A percentile compares a stretch with the other conserved stretches of the same genome.
phyloP scores from a whole-genome alignment of 1,140 invertebrate species.

The Caenorhabditis briggsae region DNA sequence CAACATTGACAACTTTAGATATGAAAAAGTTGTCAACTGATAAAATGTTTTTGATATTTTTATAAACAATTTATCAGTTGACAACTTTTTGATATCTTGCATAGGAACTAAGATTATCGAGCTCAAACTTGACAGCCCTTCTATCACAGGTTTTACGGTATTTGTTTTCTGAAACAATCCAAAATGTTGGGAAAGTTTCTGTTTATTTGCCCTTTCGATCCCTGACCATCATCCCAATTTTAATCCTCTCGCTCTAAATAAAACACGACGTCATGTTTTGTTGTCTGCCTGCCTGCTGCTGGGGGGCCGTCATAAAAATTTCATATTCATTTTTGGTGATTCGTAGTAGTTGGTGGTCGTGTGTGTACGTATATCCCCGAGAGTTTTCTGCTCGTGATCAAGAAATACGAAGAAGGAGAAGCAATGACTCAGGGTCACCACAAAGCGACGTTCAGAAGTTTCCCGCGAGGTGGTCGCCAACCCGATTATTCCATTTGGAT shows the following conservation, averaged over 20 bases:
- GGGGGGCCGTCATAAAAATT: constrained; percentile 16
- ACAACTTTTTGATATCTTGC: no score
- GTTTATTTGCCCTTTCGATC: not conserved
- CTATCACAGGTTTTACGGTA: no score
- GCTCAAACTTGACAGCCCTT: no score
- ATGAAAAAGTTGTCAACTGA: no score
- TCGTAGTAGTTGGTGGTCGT: not conserved
- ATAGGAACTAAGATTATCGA: no score
- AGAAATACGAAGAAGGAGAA: not conserved
- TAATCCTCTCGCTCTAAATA: not conserved
- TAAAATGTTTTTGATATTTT: no score
- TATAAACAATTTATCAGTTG: no score
- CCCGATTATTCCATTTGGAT: constrained; percentile 15
- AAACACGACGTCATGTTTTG: constrained; percentile 2
- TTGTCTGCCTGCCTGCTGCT: not conserved
- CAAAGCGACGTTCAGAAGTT: not conserved
- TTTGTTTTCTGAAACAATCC: no score
- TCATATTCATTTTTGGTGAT: constrained; percentile 35
- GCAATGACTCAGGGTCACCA: constrained; percentile 7
- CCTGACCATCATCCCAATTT: not conserved
- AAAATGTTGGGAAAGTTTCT: not conserved
- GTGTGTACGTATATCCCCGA: not conserved
- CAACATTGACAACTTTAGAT: no score
- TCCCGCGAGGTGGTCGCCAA: not conserved
- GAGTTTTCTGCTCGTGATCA: constrained; percentile 18